A percentile compares a stretch with the other conserved stretches of the same genome.
phyloP scores from a whole-genome alignment of 1,140 invertebrate genomes.

The Polyergus mexicanus region DNA sequence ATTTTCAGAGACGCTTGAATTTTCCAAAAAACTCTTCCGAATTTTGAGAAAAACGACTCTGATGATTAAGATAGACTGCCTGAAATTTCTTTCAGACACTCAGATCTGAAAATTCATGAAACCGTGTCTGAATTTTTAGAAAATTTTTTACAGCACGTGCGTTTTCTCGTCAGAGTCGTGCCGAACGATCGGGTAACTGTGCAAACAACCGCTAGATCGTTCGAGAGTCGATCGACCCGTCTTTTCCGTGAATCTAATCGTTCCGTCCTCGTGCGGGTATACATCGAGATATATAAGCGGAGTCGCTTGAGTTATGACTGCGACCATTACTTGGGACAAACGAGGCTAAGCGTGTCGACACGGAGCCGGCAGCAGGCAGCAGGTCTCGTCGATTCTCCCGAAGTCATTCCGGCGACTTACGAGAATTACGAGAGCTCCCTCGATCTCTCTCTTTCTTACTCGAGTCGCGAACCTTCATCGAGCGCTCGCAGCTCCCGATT shows the following conservation, averaged over 20 bases:
- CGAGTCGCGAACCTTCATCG: constrained; percentile 3
- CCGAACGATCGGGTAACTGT: constrained; percentile 41
- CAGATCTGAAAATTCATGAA: too few species aligned
- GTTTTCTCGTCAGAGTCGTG: constrained; percentile 30
- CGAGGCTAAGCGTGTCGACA: constrained; percentile 83
- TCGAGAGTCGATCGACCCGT: constrained; percentile 63
- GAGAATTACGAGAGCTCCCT: constrained; percentile 66
- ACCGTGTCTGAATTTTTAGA: too few species aligned
- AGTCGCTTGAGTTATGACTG: constrained; percentile 79
- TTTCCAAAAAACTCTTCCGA: too few species aligned
- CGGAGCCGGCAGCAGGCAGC: constrained; percentile 63
- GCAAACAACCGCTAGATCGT: constrained; percentile 13
- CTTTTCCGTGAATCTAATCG: constrained; percentile 76
- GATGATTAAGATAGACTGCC: too few species aligned
- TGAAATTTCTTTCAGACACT: too few species aligned
- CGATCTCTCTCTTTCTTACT: not conserved
- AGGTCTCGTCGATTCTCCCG: constrained; percentile 75
- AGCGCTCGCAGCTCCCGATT: constrained; percentile 59
- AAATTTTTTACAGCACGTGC: too few species aligned
- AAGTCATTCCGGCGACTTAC: constrained; percentile 64
- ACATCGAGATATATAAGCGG: constrained; percentile 29
- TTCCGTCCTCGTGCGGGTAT: constrained; percentile 41
- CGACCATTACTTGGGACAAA: constrained; percentile 81
- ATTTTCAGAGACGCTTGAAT: too few species aligned
- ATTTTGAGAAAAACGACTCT: too few species aligned